Base-by-base conservation (phyloP, 2,888 invertebrate genomes). In the Synergus umbraculus region DNA sequence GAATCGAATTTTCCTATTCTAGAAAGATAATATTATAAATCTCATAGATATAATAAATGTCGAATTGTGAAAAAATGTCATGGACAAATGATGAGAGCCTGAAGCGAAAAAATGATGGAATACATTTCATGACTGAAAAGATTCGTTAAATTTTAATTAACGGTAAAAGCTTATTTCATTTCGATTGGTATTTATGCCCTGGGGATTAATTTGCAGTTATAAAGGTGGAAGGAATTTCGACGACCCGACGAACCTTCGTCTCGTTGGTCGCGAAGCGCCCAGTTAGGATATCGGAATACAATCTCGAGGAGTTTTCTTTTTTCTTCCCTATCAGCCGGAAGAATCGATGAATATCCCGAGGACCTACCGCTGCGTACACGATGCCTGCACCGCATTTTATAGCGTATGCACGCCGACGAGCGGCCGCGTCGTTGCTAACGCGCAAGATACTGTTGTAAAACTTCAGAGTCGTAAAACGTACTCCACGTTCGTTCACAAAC, bases 311-410 rank as follows among this genome's bases (percentile, higher is more conserved):
- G 44, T 78, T 80, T 65, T 64, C 37, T 76, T 78, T 41, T 63
- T 58, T 77, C 41, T 10, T 9, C 49, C 15, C 18, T 80, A 80
- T 80, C 80, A 77, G 60, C 37, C 54, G 60, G 78, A 80, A 78
- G 77, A 80, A 80, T 80, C 80, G 78, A 80, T 78, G 78, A 69
- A 67, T 69, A 78, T 77, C 78, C 67, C 76, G 76, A 41, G 54
- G 78, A 78, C 80, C 78, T 76, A 80, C 79, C 79, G 77, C 65
- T 65, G 69, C 69, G 29, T 73, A 49, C 46, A 49, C 37, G 37
- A 12, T 67, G 13, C 46, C 18, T 69, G 46, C 13, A 69, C 69
- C 46, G 73, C 49, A 73, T 73, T 73, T 73, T 73, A 73, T 65
- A 65, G 69, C 60, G 60, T 60, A 60, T 60, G 22, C 69, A 69